Evolutionary conservation across 2,888 invertebrate genomes (phyloP).

Genomic region (Pseudoips prasinana): DNA sequence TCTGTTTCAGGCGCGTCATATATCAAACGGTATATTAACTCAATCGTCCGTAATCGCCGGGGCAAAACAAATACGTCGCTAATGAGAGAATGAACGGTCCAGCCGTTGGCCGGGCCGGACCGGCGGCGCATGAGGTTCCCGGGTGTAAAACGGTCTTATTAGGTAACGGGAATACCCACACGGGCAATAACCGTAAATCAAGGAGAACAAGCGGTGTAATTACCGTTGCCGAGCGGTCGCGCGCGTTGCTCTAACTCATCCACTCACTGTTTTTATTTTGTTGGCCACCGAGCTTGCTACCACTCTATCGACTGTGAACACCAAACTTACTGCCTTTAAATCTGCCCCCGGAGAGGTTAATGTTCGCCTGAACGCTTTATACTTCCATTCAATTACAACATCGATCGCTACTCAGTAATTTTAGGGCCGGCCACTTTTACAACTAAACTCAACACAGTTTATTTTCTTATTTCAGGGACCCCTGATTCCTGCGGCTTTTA

Average conservation of each 20-base stretch:
- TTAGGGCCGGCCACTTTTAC: constrained; percentile 24
- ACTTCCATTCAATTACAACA: constrained; percentile 66
- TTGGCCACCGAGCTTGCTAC: constrained; percentile 66
- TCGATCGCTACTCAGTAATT: constrained; percentile 45
- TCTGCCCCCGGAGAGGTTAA: constrained; percentile 73
- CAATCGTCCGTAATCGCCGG: constrained; percentile 69
- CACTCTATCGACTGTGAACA: constrained; percentile 75
- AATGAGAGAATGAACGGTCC: constrained; percentile 75
- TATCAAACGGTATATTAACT: constrained; percentile 73
- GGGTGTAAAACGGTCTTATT: constrained; percentile 81
- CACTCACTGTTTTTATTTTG: constrained; percentile 78
- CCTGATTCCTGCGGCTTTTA: constrained; percentile 98
- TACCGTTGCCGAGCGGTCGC: constrained; percentile 79
- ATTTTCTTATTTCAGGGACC: constrained; percentile 89
- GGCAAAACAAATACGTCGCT: constrained; percentile 74
- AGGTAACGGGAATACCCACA: constrained; percentile 80
- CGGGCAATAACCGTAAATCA: constrained; percentile 83
- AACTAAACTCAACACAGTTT: constrained; percentile 23
- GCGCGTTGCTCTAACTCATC: constrained; percentile 78
- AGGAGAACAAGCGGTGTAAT: constrained; percentile 83
- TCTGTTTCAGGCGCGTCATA: constrained; percentile 60
- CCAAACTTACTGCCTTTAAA: constrained; percentile 77
- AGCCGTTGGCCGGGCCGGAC: constrained; percentile 48
- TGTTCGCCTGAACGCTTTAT: constrained; percentile 68
- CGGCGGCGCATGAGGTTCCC: constrained; percentile 73